Evolutionary conservation across 2,888 invertebrate genomes (phyloP), one percentile per base, ranked within the genome.

Genomic region (Drosophila borborema): DNA sequence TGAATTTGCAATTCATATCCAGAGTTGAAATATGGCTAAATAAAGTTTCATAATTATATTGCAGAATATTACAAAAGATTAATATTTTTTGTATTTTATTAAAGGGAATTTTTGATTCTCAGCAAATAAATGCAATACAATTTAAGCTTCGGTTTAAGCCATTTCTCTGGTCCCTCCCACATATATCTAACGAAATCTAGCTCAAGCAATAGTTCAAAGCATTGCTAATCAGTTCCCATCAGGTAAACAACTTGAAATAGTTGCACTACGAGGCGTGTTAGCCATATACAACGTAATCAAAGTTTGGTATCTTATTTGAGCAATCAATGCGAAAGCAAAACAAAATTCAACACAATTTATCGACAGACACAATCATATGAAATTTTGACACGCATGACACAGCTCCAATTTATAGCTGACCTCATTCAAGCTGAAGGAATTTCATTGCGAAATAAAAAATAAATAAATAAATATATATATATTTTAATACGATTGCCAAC

Each of bases 401-500:
- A 4, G 4, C 45, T 10, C 10, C 40, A 60, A 41, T 12, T 12
- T 3, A 49, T 0, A 62, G 38, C 36, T 54, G 14, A 49, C 48
- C 55, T 49, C 31, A 46, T 45, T 59, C n/a, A 12, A 60, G 41
- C 34, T 53, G 23, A 18, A 14, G n/a, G 12, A 23, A n/a, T 64
- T 10, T 48, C 12, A 16, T 18, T 45, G 3, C n/a, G n/a, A n/a
- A 41, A n/a, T 10, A 36, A 9, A 40, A 31, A 53, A 31, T 16
- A 51, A 28, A n/a, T n/a, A 49, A 5, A 28, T 28, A 16, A 28
- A 2, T 9, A 28, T 23, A 40, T 16, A 18, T 18, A 43, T 43
- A 20, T n/a, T 49, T 31, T 49, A 53, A 61, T 49, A 38, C 16
- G 23, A 45, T 10, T 20, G 23, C 43, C 40, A 77, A 58, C 46